A percentile compares a stretch with the other conserved stretches of the same genome.
Conservation (phyloP, 2,888 invertebrate genomes). For the Dascillus cervinus region DNA sequence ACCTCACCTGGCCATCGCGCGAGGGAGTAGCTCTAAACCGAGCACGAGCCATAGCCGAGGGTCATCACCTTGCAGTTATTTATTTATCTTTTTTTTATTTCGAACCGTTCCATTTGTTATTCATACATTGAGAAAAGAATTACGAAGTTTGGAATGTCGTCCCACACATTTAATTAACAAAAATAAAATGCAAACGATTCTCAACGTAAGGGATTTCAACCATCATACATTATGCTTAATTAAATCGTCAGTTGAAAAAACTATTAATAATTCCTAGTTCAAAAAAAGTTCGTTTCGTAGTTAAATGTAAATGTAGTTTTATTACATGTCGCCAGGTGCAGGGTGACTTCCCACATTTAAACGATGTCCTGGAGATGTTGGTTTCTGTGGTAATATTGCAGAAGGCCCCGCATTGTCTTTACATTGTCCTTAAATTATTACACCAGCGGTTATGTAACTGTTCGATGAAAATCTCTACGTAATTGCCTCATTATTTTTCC, state of each 20-base stretch:
- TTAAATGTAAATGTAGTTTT: constrained; percentile 10
- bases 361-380: constrained; percentile 14
- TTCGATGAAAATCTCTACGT: no score
- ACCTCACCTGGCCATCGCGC: constrained; percentile 29
- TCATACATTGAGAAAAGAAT: no score
- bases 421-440: constrained; percentile 8
- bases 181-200: no score
- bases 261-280: no score
- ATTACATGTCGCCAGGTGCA: constrained; percentile 13
- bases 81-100: constrained; percentile 5
- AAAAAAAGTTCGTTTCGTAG: no score
- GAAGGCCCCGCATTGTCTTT: constrained; percentile 17
- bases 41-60: constrained; percentile 15
- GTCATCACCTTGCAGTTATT: constrained; percentile 14
- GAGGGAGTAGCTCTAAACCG: constrained; percentile 19
- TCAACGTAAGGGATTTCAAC: no score
- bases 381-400: constrained; percentile 14
- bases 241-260: no score
- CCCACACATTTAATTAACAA: no score
- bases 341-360: constrained; percentile 15
- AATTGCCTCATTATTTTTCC: no score
- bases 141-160: no score
- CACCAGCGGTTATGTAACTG: constrained; percentile 2
- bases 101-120: no score
- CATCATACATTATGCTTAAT: no score